A percentile compares a stretch with the other conserved stretches of the same genome.
Conservation (phyloP, 2,797 vertebrate species). For the Muraenolepis orangiensis region DNA sequence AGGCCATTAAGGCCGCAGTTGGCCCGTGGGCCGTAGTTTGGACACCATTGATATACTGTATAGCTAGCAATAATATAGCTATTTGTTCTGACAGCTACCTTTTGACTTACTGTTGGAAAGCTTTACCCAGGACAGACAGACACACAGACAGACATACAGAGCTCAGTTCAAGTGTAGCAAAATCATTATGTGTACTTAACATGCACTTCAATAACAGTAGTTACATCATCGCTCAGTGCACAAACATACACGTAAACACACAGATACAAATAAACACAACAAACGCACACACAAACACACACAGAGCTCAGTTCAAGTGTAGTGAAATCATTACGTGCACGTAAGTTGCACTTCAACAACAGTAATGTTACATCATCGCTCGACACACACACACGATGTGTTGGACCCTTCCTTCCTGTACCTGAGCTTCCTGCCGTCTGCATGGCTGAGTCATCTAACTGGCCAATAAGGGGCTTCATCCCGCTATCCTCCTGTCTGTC, state of each 20-base stretch:
- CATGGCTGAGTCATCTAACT: neutral
- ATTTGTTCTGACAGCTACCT: no score
- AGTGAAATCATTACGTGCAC: conserved; percentile 76
- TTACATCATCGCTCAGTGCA: conserved; percentile 66
- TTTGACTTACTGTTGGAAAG: neutral
- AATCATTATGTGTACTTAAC: conserved; percentile 66
- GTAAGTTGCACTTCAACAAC: conserved; percentile 63
- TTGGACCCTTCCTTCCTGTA: no score
- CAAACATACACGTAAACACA: neutral
- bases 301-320: conserved; percentile 95
- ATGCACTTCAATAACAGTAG: conserved; percentile 61
- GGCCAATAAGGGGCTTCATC: neutral
- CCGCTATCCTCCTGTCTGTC: conserved; percentile 30
- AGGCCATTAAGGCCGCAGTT: no score
- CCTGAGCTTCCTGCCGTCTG: neutral
- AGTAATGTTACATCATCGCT: conserved; percentile 64
- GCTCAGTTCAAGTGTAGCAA: conserved; percentile 97
- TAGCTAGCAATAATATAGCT: no score
- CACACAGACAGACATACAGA: conserved; percentile 48
- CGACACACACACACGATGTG: conserved; percentile 26
- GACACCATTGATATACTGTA: no score
- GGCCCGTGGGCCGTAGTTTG: no score
- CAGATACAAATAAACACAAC: neutral
- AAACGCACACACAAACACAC: neutral
- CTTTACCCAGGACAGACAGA: no score